Base-by-base conservation (phyloP, 2,113 vertebrate species). In the Ctenodactylus gundi region DNA sequence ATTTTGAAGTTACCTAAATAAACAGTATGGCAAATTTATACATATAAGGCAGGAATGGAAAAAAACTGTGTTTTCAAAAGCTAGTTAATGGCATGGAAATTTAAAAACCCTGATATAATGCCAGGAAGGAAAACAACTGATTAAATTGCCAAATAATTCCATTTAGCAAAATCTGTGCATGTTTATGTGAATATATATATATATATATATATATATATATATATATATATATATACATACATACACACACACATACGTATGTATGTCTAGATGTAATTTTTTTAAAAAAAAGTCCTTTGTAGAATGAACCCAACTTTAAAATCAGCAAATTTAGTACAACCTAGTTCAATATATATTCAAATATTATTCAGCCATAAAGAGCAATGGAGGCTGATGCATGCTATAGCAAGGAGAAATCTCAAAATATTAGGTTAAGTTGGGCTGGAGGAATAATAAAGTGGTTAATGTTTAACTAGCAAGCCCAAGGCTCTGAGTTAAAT, bases 241-340 rank as follows among this genome's bases (percentile, higher is more conserved):
- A 55, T 17, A 55, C 53, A 55, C 15, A 55, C 15, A 55, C 15
- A 55, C 15, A 55, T 55, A 55, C 53, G 17, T 17, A 55, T 17
- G 17, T 55, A 55, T 55, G 17, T 55, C 9, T 55, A 55, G 9
- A 55, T n/a, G n/a, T n/a, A 55, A 55, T 17, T 55, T 55, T 9
- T 77, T 68, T 75, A n/a, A 90, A 92, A 83, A 39, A 83, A n/a
- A n/a, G n/a, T n/a, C n/a, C 27, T 49, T 44, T 68, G 21, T 68
- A 89, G 95, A 86, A 80, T 76, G 78, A 93, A 85, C 3, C 11
- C 23, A 86, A 88, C 51, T 64, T 91, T 68, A 78, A 91, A 85
- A 82, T 7, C 23, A 93, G 34, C n/a, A 93, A 76, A n/a, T n/a
- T n/a, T n/a, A n/a, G n/a, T n/a, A n/a, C n/a, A n/a, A n/a, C n/a